Conservation (phyloP, 2,888 invertebrate species). For the Eulithis prunata region DNA sequence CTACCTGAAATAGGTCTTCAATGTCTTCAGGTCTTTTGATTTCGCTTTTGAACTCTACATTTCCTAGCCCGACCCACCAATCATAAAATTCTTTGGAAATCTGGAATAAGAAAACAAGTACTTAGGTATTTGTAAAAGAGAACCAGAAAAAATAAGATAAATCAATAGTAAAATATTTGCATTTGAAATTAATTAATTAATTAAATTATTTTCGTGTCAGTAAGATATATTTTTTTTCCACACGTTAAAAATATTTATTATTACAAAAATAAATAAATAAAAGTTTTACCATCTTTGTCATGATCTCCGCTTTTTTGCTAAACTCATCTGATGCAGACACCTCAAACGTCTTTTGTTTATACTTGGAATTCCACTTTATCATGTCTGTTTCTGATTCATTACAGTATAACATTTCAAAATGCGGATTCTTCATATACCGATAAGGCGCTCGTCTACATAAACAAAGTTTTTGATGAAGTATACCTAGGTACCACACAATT, state of each 20-base stretch:
- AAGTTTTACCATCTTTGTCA: constrained; percentile 66
- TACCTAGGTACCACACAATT: too few relatives aligned
- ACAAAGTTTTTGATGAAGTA: not conserved
- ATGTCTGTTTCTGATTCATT: constrained; percentile 77
- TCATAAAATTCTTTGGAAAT: constrained; percentile 83
- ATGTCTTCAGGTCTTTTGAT: constrained; percentile 81
- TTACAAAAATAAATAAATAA: not conserved
- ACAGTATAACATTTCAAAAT: constrained; percentile 73
- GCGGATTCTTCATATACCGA: constrained; percentile 58
- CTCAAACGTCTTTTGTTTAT: constrained; percentile 71
- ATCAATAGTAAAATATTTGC: too few relatives aligned
- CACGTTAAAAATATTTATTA: too few relatives aligned
- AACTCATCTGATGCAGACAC: constrained; percentile 78
- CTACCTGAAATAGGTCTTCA: constrained; percentile 83
- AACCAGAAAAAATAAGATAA: too few relatives aligned
- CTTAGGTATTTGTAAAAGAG: too few relatives aligned
- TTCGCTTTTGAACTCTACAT: constrained; percentile 75
- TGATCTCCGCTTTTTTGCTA: constrained; percentile 75
- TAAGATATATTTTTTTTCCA: too few relatives aligned
- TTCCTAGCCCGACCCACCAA: constrained; percentile 81
- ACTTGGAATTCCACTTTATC: constrained; percentile 80
- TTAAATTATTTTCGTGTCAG: too few relatives aligned
- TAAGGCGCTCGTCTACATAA: constrained; percentile 6
- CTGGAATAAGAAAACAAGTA: constrained; percentile 49
- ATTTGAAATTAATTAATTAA: too few relatives aligned